Evolutionary conservation across 2,113 vertebrate genomes (phyloP).

Genomic region (Ornithorhynchus anatinus): DNA sequence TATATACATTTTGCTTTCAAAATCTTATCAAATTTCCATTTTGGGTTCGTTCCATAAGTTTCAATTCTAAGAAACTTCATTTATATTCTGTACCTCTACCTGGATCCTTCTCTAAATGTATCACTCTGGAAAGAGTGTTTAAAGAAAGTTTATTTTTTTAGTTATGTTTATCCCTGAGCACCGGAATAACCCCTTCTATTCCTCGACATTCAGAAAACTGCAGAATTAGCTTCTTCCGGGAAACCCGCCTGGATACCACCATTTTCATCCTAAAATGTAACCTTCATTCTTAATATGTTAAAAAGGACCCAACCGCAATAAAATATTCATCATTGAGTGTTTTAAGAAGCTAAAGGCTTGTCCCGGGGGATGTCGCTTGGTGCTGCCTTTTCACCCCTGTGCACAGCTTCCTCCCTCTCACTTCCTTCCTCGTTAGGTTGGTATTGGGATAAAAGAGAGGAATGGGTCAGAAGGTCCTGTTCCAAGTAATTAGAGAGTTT

Average conservation of each 20-base stretch:
- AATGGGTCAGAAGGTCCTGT: slow-evolving; percentile 79
- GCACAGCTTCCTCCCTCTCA: slow-evolving; percentile 60
- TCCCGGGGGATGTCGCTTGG: slow-evolving; percentile 46
- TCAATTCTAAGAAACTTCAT: too few species aligned
- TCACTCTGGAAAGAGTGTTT: not conserved
- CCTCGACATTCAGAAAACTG: too few species aligned
- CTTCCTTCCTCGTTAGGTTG: slow-evolving; percentile 75
- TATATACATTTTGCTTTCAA: too few species aligned
- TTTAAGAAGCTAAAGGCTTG: slow-evolving; percentile 53
- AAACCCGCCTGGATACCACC: slow-evolving; percentile 26
- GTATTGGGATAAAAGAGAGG: slow-evolving; percentile 76
- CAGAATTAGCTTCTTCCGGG: not conserved
- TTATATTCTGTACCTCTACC: too few species aligned
- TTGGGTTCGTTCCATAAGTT: too few species aligned
- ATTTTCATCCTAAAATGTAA: slow-evolving; percentile 42
- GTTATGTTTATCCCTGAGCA: not conserved
- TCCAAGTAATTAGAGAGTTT: slow-evolving; percentile 85
- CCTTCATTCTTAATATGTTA: slow-evolving; percentile 42
- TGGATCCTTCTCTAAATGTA: too few species aligned
- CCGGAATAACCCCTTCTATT: too few species aligned
- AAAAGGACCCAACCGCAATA: slow-evolving; percentile 38
- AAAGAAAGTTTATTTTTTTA: not conserved
- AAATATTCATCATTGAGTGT: slow-evolving; percentile 59
- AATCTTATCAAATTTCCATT: too few species aligned
- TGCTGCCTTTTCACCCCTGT: slow-evolving; percentile 48